Evolutionary conservation across 2,888 invertebrate species (phyloP).

Genomic region (Tetragnatha montana): DNA sequence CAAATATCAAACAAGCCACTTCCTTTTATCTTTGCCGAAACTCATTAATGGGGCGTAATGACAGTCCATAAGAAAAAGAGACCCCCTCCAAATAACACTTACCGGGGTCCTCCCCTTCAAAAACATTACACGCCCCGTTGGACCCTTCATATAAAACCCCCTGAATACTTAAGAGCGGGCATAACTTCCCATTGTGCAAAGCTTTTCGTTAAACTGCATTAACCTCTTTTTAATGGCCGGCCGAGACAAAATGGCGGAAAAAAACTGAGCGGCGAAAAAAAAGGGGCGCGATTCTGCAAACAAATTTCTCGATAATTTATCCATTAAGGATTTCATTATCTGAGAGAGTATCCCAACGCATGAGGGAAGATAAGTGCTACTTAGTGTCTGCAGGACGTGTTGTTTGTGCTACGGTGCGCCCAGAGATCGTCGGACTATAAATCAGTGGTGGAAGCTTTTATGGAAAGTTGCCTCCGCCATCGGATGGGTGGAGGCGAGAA

Average conservation of each 20-base stretch:
- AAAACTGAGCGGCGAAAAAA: background rate
- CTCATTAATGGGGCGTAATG: constrained; percentile 37
- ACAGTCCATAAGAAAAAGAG: constrained; percentile 6
- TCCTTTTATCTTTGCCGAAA: constrained; percentile 28
- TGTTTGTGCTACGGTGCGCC: constrained; percentile 36
- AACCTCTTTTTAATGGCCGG: constrained; percentile 48
- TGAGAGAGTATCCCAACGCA: constrained; percentile 6
- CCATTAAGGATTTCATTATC: constrained; percentile 55
- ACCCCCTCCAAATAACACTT: constrained; percentile 13
- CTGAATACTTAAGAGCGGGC: constrained; percentile 20
- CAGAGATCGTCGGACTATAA: background rate
- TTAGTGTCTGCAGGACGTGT: constrained; percentile 23
- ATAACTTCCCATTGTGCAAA: constrained; percentile 1
- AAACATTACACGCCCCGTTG: constrained; percentile 25
- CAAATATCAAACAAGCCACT: background rate
- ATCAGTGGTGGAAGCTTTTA: constrained; percentile 2
- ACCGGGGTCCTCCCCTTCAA: constrained; percentile 2
- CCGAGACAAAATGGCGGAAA: constrained; percentile 9
- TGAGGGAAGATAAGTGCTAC: constrained; percentile 15
- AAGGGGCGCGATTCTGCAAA: constrained; percentile 17
- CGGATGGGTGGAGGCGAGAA: background rate
- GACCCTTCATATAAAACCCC: constrained; percentile 20
- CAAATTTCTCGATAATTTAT: constrained; percentile 54
- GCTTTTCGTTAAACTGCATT: constrained; percentile 39
- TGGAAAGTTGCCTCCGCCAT: background rate